Evolutionary conservation across 2,797 vertebrate species (phyloP).

Genomic region (Cichlasoma orientale): DNA sequence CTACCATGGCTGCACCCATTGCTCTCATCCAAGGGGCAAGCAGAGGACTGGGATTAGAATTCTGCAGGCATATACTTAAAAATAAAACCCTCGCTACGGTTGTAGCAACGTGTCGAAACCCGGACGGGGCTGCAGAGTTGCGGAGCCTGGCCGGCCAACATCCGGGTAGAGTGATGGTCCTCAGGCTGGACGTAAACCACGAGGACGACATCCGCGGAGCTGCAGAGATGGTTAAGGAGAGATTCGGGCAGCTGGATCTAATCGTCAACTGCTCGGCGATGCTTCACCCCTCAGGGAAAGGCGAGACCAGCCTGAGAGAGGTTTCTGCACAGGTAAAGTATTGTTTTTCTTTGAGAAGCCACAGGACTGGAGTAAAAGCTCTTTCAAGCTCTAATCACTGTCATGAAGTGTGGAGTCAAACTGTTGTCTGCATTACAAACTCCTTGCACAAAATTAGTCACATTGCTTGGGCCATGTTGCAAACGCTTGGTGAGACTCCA

Average conservation of each 20-base stretch:
- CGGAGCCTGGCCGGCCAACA: conserved; percentile 49
- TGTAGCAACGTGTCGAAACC: conserved; percentile 78
- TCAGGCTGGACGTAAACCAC: conserved; percentile 74
- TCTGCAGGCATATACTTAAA: conserved; percentile 73
- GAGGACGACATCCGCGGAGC: conserved; percentile 71
- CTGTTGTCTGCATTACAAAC: background rate
- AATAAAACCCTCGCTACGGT: conserved; percentile 51
- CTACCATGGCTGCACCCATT: conserved; percentile 68
- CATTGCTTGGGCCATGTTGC: too few species aligned
- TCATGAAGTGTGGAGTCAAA: background rate
- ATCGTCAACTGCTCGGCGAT: conserved; percentile 78
- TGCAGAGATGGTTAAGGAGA: conserved; percentile 55
- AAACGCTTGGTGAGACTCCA: background rate
- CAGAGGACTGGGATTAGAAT: conserved; percentile 77
- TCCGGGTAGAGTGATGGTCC: conserved; percentile 63
- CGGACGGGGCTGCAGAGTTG: conserved; percentile 64
- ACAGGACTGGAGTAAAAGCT: background rate
- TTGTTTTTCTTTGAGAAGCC: background rate
- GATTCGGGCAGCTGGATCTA: conserved; percentile 73
- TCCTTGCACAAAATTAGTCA: background rate
- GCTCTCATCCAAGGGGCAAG: conserved; percentile 80
- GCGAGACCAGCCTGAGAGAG: conserved; percentile 80
- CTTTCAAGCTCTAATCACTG: background rate
- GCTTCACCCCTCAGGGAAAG: conserved; percentile 80
- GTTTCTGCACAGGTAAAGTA: conserved; percentile 72